phyloP scores from a whole-genome alignment of 2,888 invertebrate genomes.

The Ectropis crepuscularia region DNA sequence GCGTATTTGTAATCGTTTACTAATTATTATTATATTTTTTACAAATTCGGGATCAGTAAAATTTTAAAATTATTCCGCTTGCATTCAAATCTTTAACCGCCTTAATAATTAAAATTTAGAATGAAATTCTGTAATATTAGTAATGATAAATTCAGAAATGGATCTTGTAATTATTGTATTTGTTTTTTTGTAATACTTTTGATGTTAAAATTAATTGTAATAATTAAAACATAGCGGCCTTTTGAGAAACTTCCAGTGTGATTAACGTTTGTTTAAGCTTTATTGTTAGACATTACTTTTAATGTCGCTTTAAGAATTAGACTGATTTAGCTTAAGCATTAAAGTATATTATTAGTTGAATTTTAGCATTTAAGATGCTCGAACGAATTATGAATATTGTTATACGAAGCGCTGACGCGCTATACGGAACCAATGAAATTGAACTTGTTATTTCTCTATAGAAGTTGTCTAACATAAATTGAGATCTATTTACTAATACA shows the following conservation, averaged over 20 bases:
- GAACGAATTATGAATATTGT: constrained; percentile 57
- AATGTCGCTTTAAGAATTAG: constrained; percentile 84
- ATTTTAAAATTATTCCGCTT: constrained; percentile 23
- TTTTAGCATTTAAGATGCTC: constrained; percentile 70
- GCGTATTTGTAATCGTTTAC: constrained; percentile 75
- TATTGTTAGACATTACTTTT: constrained; percentile 75
- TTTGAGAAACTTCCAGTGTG: constrained; percentile 75
- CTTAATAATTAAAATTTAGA: constrained; percentile 68
- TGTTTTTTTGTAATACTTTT: constrained; percentile 28
- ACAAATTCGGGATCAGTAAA: constrained; percentile 41
- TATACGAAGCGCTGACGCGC: constrained; percentile 31
- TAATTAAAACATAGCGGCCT: constrained; percentile 71
- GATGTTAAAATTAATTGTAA: constrained; percentile 48
- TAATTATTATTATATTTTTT: constrained; percentile 52
- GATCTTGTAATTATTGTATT: constrained; percentile 42
- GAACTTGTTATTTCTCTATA: constrained; percentile 26
- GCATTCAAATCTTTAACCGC: constrained; percentile 45
- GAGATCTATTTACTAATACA: not conserved
- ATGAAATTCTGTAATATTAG: constrained; percentile 48
- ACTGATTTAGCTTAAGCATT: constrained; percentile 85
- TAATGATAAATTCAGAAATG: constrained; percentile 33
- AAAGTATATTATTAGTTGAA: constrained; percentile 78
- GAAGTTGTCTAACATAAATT: constrained; percentile 16
- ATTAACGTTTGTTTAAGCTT: constrained; percentile 78
- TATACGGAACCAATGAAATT: constrained; percentile 26